These are phyloP conservation scores for Cheilosia variabilis DNA, from an alignment of 2,888 invertebrate genomes.

Conservation along the genomic window DNA sequence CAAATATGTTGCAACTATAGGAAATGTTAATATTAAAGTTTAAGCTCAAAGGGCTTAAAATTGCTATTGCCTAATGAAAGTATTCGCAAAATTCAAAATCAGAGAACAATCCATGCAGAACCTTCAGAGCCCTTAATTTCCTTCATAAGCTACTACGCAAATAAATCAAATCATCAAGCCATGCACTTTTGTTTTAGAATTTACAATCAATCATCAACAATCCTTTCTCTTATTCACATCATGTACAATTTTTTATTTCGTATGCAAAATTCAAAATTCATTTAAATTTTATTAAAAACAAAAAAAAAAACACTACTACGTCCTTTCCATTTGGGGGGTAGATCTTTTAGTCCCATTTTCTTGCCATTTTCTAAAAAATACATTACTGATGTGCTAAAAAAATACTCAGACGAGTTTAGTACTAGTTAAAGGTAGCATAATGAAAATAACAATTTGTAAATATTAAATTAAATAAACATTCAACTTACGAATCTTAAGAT, in stretches of 20 bases:
- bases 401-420: background rate
- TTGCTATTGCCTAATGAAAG: no score
- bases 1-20: no score
- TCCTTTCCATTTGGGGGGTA: conserved; percentile 3
- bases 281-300: background rate
- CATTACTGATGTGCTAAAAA: conserved; percentile 45
- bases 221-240: background rate
- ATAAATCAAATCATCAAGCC: no score
- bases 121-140: no score
- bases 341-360: conserved; percentile 21
- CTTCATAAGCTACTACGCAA: no score
- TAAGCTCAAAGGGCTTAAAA: no score
- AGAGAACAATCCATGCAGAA: no score
- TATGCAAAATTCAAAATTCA: background rate
- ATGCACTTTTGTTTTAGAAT: no score
- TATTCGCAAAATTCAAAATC: no score
- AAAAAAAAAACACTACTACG: background rate
- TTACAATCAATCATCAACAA: no score
- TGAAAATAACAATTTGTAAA: conserved; percentile 25
- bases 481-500: background rate
- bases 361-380: conserved; percentile 19
- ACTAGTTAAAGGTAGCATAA: background rate
- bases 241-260: conserved; percentile 3
- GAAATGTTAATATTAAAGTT: no score
- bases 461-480: background rate